phyloP scores from a whole-genome alignment of 2,113 vertebrate genomes.

The Cephalopholis sonnerati region DNA sequence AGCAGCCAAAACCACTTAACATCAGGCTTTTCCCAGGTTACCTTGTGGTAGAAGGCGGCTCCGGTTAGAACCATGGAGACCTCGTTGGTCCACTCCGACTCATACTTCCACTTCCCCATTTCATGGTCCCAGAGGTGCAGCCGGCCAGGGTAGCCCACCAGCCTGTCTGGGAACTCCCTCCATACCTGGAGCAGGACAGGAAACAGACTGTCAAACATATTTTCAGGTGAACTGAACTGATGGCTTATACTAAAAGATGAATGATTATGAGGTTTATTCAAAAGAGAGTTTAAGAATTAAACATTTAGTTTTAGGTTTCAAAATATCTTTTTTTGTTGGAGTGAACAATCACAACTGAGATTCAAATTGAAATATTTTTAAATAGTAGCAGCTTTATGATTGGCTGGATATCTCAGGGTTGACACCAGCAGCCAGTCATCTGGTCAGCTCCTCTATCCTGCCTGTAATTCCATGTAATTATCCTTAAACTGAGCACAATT shows the following conservation, averaged over 20 bases:
- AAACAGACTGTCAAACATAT: conserved; percentile 25
- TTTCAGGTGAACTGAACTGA: conserved; percentile 11
- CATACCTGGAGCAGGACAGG: conserved; percentile 88
- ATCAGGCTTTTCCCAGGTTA: conserved; percentile 64
- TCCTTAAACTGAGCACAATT: conserved; percentile 84
- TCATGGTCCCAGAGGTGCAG: conserved; percentile 99
- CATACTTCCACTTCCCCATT: conserved; percentile 99
- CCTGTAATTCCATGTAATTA: conserved; percentile 81
- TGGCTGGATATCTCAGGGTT: conserved; percentile 31
- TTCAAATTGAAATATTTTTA: conserved; percentile 8
- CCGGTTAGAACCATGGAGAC: conserved; percentile 99
- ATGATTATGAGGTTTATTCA: background rate
- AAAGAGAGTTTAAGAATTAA: conserved; percentile 2
- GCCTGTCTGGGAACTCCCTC: conserved; percentile 96
- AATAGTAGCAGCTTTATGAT: background rate
- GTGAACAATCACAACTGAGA: conserved; percentile 16
- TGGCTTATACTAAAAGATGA: background rate
- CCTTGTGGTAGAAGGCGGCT: conserved; percentile 99
- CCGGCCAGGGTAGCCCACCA: conserved; percentile 97
- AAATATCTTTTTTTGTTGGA: conserved; percentile 23
- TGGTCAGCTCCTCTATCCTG: conserved; percentile 61
- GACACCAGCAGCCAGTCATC: conserved; percentile 44
- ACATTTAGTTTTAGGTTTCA: background rate
- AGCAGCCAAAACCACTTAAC: background rate
- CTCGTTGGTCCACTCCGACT: conserved; percentile 99